Evolutionary conservation across 2,113 vertebrate genomes (phyloP).

Genomic region (Sebastes fasciatus): DNA sequence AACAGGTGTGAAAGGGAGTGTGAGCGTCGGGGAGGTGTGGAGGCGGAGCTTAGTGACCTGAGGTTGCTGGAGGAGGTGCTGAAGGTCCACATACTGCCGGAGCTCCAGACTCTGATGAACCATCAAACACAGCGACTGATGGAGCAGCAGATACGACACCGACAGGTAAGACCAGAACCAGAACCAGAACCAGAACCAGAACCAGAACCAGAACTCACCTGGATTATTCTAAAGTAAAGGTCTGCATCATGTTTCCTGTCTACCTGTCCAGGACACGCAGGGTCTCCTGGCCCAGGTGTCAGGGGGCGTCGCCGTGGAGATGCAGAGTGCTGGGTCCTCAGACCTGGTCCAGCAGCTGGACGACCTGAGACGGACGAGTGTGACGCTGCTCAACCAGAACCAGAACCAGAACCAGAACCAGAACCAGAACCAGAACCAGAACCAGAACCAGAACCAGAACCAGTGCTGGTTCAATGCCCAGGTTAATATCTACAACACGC

Average conservation of each 20-base stretch:
- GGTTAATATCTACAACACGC: constrained; percentile 14
- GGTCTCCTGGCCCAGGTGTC: constrained; percentile 11
- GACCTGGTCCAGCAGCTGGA: constrained; percentile 47
- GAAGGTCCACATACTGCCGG: constrained; percentile 10
- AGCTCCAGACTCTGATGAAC: constrained; percentile 14
- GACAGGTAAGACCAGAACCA: constrained; percentile 30
- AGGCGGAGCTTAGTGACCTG: constrained; percentile 39
- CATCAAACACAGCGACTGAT: background rate
- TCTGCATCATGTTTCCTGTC: background rate
- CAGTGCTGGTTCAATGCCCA: constrained; percentile 4
- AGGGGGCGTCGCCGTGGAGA: constrained; percentile 1
- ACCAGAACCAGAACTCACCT: background rate
- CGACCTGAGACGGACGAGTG: background rate
- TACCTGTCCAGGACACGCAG: constrained; percentile 42
- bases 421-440: background rate
- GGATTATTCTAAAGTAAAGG: background rate
- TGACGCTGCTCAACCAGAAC: background rate
- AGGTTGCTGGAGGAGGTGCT: constrained; percentile 30
- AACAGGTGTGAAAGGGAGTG: constrained; percentile 44
- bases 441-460: constrained; percentile 2
- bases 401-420: constrained; percentile 17
- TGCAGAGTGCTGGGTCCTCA: background rate
- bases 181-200: background rate
- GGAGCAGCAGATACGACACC: constrained; percentile 22
- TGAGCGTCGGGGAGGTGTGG: background rate